Evolutionary conservation across 2,113 vertebrate genomes (phyloP).

Genomic region (Dryoscopus gambensis): DNA sequence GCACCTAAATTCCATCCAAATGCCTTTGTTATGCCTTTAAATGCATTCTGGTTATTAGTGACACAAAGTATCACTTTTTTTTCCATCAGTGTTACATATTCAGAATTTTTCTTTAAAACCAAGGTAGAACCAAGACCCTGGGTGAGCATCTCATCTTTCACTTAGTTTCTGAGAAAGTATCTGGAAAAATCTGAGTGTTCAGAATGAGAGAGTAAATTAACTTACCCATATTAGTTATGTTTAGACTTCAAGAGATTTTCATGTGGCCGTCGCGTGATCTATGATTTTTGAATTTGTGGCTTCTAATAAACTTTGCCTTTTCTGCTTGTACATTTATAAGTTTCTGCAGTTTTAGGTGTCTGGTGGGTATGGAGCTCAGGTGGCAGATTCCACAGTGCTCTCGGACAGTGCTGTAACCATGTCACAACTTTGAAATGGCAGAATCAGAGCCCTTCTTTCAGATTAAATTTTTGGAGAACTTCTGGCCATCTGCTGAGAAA

Average conservation of each 20-base stretch:
- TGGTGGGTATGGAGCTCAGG: background rate
- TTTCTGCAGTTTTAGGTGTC: background rate
- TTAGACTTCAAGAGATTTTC: background rate
- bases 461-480: background rate
- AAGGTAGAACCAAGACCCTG: background rate
- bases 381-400: accelerated
- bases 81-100: background rate
- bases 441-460: background rate
- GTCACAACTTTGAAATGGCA: background rate
- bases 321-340: background rate
- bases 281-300: background rate
- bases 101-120: background rate
- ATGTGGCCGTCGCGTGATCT: background rate
- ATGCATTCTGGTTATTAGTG: background rate
- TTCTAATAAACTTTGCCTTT: background rate
- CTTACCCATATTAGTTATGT: too few relatives aligned
- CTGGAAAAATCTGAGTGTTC: background rate
- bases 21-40: background rate
- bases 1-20: background rate
- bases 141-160: background rate
- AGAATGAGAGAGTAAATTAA: background rate
- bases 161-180: background rate
- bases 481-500: background rate
- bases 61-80: background rate
- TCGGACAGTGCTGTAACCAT: background rate